These are phyloP conservation scores for Automeris io DNA, from an alignment of 2,888 invertebrate species.

Conservation along the genomic window DNA sequence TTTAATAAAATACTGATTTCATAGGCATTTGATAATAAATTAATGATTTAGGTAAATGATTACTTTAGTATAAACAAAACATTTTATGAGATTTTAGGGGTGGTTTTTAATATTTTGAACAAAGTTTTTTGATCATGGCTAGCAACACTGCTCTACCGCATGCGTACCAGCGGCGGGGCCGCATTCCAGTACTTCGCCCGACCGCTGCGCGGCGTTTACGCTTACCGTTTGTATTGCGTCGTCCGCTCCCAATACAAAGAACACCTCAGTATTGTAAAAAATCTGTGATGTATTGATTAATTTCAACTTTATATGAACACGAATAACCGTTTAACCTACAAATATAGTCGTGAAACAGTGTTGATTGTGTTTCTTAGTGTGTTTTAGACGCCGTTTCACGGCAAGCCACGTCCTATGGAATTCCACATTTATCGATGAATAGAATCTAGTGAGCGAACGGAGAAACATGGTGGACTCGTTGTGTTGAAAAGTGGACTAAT, in stretches of 20 bases:
- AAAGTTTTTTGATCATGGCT: too few relatives aligned
- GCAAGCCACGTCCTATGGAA: conserved; percentile 71
- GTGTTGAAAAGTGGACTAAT: conserved; percentile 49
- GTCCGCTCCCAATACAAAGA: conserved; percentile 68
- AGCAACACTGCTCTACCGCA: too few relatives aligned
- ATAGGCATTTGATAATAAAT: too few relatives aligned
- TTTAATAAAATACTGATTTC: too few relatives aligned
- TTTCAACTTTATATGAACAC: conserved; percentile 58
- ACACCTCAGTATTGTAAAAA: conserved; percentile 71
- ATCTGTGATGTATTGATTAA: conserved; percentile 78
- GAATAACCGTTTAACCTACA: conserved; percentile 31
- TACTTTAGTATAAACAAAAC: too few relatives aligned
- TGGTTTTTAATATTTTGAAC: too few relatives aligned
- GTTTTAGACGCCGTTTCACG: conserved; percentile 42
- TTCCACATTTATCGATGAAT: conserved; percentile 75
- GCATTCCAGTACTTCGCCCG: conserved; percentile 71
- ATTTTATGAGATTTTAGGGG: too few relatives aligned
- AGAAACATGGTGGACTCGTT: conserved; percentile 70
- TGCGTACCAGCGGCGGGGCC: conserved; percentile 60
- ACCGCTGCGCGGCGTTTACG: conserved; percentile 58
- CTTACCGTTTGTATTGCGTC: conserved; percentile 36
- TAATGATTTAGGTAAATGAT: too few relatives aligned
- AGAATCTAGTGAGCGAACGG: conserved; percentile 65
- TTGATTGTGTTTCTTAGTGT: conserved; percentile 35
- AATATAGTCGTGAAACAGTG: conserved; percentile 28